Evolutionary conservation across 2,113 vertebrate genomes (phyloP).

Genomic region (Chionomys nivalis): DNA sequence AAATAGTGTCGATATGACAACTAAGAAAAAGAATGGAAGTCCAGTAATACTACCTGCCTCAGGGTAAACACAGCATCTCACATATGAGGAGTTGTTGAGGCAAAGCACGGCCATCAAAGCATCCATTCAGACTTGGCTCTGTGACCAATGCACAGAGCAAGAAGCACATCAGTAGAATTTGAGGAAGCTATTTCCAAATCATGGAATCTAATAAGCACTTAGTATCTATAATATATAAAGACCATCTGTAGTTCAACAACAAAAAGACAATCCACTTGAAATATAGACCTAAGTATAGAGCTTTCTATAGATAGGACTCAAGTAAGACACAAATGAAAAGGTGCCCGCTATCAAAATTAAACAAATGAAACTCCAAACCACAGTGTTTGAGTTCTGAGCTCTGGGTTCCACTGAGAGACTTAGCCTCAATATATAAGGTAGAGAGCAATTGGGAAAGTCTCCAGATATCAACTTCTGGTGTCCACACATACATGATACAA

Average conservation of each 20-base stretch:
- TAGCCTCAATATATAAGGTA: not conserved
- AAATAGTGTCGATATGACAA: not conserved
- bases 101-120: not conserved
- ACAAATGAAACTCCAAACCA: not conserved
- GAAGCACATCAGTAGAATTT: not conserved
- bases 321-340: not conserved
- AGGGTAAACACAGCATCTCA: not conserved
- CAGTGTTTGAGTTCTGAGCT: not conserved
- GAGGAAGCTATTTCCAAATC: not conserved
- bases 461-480: not conserved
- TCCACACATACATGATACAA: not conserved
- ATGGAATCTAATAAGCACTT: not conserved
- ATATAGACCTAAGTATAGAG: not conserved
- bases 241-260: not conserved
- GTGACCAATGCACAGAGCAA: not conserved
- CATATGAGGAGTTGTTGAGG: not conserved
- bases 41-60: not conserved
- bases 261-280: not conserved
- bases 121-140: not conserved
- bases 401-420: not conserved
- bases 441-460: not conserved
- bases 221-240: not conserved
- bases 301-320: not conserved
- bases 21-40: constrained; percentile 7
- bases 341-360: not conserved